These are phyloP conservation scores for Glyphotaelius pellucidus DNA, from an alignment of 2,888 invertebrate genomes.

Conservation along the genomic window DNA sequence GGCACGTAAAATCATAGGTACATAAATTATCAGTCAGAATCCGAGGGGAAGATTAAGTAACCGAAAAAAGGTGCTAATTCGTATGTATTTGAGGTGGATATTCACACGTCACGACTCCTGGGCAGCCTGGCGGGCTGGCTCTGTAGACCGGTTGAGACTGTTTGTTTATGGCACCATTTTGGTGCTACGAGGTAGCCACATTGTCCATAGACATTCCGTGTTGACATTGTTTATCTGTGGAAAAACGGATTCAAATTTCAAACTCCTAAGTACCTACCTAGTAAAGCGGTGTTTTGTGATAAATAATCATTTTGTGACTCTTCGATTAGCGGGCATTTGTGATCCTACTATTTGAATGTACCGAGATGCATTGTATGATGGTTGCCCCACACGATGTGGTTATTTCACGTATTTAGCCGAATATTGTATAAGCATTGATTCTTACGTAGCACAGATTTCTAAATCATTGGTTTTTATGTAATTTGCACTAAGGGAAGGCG, in stretches of 20 bases:
- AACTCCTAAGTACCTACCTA: neutral
- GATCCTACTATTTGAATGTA: neutral
- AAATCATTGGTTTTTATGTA: neutral
- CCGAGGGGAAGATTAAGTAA: slow-evolving; percentile 62
- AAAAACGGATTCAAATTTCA: neutral
- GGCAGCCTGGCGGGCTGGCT: neutral
- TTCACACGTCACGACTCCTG: slow-evolving; percentile 60
- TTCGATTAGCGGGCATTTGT: neutral
- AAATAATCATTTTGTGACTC: neutral
- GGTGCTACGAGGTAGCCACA: neutral
- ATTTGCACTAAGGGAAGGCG: neutral
- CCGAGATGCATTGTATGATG: neutral
- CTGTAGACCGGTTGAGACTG: slow-evolving; percentile 53
- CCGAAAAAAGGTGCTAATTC: slow-evolving; percentile 65
- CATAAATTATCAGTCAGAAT: slow-evolving; percentile 54
- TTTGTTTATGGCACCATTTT: slow-evolving; percentile 45
- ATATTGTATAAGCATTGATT: neutral
- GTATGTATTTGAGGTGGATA: slow-evolving; percentile 59
- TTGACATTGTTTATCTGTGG: slow-evolving; percentile 5
- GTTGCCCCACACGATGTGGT: neutral
- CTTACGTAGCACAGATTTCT: neutral
- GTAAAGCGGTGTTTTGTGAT: neutral
- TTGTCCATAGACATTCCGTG: slow-evolving; percentile 37
- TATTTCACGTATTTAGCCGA: neutral
- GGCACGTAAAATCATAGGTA: neutral